These are phyloP conservation scores for Artemia franciscana DNA, from an alignment of 1,140 invertebrate genomes.

Conservation along the genomic window DNA sequence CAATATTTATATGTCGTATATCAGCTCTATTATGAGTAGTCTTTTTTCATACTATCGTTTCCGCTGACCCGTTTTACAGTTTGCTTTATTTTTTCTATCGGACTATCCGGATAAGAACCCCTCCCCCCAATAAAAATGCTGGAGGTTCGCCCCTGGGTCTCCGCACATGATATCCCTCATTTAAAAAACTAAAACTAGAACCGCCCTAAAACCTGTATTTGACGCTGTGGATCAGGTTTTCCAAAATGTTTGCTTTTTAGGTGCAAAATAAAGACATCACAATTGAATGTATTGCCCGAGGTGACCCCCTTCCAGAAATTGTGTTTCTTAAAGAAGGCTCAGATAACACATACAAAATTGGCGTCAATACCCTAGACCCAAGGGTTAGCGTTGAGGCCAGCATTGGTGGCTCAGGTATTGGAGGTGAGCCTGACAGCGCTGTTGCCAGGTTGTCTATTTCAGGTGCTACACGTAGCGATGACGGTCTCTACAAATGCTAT, in stretches of 20 bases:
- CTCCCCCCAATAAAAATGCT: too few species aligned
- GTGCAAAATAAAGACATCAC: not conserved
- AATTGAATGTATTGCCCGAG: constrained; percentile 29
- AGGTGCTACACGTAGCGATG: constrained; percentile 36
- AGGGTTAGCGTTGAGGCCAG: constrained; percentile 16
- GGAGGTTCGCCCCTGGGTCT: too few species aligned
- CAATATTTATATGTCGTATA: too few species aligned
- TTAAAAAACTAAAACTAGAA: too few species aligned
- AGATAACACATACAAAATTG: constrained; percentile 11
- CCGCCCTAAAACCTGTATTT: too few species aligned
- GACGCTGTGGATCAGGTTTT: not conserved
- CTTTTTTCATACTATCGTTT: too few species aligned
- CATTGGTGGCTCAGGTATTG: too few species aligned
- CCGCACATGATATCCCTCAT: too few species aligned
- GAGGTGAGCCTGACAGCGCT: constrained; percentile 8
- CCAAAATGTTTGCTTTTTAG: not conserved
- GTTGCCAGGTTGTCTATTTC: constrained; percentile 18
- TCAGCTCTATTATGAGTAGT: too few species aligned
- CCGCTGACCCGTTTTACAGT: too few species aligned
- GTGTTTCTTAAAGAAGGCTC: constrained; percentile 31
- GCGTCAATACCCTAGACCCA: constrained; percentile 15
- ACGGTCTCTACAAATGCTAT: constrained; percentile 68
- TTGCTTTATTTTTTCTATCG: too few species aligned
- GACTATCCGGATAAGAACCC: too few species aligned
- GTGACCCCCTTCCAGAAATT: constrained; percentile 46